These are phyloP conservation scores for Plotosus lineatus DNA, from an alignment of 2,113 vertebrate genomes.

Conservation along the genomic window DNA sequence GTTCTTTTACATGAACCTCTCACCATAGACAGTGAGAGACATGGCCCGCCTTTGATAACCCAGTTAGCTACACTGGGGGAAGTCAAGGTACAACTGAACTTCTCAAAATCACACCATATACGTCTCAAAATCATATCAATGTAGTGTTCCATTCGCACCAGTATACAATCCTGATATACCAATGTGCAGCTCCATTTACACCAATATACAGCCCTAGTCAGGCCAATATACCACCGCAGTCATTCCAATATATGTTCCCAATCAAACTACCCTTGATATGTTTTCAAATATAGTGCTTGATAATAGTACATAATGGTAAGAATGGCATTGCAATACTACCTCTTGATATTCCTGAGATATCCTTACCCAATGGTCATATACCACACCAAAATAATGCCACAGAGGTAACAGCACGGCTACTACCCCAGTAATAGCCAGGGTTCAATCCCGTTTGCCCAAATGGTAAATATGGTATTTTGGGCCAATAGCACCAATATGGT, in stretches of 20 bases:
- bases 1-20: too few relatives aligned
- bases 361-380: too few relatives aligned
- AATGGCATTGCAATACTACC: neutral
- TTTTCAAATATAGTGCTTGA: neutral
- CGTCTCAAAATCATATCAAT: neutral
- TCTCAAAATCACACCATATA: too few relatives aligned
- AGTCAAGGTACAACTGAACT: too few relatives aligned
- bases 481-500: neutral
- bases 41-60: too few relatives aligned
- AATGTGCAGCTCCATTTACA: neutral
- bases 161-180: neutral
- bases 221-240: neutral
- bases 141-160: neutral
- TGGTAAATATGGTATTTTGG: neutral
- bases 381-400: neutral
- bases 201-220: neutral
- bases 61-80: too few relatives aligned
- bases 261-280: neutral
- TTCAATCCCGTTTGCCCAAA: neutral
- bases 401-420: neutral
- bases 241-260: neutral
- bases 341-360: too few relatives aligned
- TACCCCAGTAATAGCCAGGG: neutral
- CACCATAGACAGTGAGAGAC: too few relatives aligned
- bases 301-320: neutral